Evolutionary conservation across 1,140 invertebrate species (phyloP), one percentile per base, ranked within the genome.

Genomic region (Brachionus rubens): DNA sequence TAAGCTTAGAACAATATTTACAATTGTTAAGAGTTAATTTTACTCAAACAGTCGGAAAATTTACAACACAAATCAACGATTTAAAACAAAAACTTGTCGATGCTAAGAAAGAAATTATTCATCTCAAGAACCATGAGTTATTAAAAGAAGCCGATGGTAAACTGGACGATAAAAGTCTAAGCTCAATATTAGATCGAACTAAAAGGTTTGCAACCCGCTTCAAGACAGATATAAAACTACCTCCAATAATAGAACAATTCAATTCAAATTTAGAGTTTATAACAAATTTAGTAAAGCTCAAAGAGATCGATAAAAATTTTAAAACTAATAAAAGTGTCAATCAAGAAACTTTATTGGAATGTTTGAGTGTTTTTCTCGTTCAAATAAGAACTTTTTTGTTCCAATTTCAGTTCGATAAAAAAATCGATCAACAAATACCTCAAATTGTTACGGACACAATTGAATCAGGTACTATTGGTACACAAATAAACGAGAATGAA

Each of bases 211-310:
- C n/a, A n/a, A 36, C 3, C 33, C 9, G 9, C 9, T 36, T 9
- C 3, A 36, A 36, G 9, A 36, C 3, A 5, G 33, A 36, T 3
- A 5, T 9, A 9, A 36, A 36, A 36, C 9, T 36, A 5, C 28
- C 10, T 33, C 2, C 16, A 16, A n/a, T 59, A 7, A n/a, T 19
- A 33, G 30, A 33, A 19, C 36, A 65, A 65, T 65, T 30, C 24
- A 65, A 72, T 50, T 26, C 47, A 14, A 72, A 72, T 54, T 48
- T 54, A 30, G 68, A 72, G 50, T 72, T 72, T 41, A 50, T 72
- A 12, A 40, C 68, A 0, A 72, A 72, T 41, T n/a, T 72, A 16
- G 46, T 19, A 12, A 72, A 72, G 28, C 46, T 72, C 9, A 72
- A 72, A 65, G 14, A 36, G 43, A 46, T 65, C 7, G 24, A 65